Evolutionary conservation across 2,797 vertebrate species (phyloP).

Genomic region (Scleropages formosus): DNA sequence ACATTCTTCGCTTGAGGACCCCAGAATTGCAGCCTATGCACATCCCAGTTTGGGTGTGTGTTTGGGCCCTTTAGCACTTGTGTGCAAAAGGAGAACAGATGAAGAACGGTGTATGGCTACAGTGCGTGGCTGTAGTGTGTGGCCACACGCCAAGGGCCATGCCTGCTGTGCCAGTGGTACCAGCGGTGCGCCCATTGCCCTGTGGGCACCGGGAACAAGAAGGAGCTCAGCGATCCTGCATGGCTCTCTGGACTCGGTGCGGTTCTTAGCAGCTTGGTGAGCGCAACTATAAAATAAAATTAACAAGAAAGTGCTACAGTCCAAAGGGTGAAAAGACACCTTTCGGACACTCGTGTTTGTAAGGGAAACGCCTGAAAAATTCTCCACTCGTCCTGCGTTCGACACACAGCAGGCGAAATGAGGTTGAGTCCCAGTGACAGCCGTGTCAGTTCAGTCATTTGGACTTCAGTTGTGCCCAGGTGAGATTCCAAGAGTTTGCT

Average conservation of each 20-base stretch:
- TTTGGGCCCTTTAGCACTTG: constrained; percentile 29
- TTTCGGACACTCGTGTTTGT: not conserved
- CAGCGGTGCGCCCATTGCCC: too few species aligned
- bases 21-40: constrained; percentile 19
- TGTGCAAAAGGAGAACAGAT: constrained; percentile 17
- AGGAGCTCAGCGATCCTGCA: constrained; percentile 8
- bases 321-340: not conserved
- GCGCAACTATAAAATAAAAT: not conserved
- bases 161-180: too few species aligned
- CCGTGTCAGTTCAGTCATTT: not conserved
- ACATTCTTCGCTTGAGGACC: constrained; percentile 30
- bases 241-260: constrained; percentile 19
- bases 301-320: not conserved
- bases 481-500: not conserved
- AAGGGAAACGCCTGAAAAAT: too few species aligned
- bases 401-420: too few species aligned
- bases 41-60: constrained; percentile 22
- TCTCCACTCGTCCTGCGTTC: too few species aligned
- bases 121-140: too few species aligned
- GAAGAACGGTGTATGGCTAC: constrained; percentile 18
- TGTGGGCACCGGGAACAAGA: constrained; percentile 9
- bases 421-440: too few species aligned
- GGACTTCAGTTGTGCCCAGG: not conserved
- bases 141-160: too few species aligned
- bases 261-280: not conserved